Evolutionary conservation across 1,140 invertebrate genomes (phyloP).

Genomic region (Bombyx mori): ASM3026992v2 NC_085119.1:8732501-8733000

Average conservation of each 20-base stretch:
- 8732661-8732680: neutral
- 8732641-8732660: neutral
- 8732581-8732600: slow-evolving; percentile 18
- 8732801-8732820: slow-evolving; percentile 71
- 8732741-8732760: slow-evolving; percentile 47
- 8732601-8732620: neutral
- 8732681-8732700: slow-evolving; percentile 7
- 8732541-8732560: slow-evolving; percentile 68
- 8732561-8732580: slow-evolving; percentile 52
- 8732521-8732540: slow-evolving; percentile 64
- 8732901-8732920: too few species aligned
- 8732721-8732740: slow-evolving; percentile 32
- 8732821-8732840: slow-evolving; percentile 53
- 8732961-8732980: too few species aligned
- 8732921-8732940: too few species aligned
- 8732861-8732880: too few species aligned
- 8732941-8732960: too few species aligned
- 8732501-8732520: slow-evolving; percentile 61
- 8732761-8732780: slow-evolving; percentile 69
- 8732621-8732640: neutral
- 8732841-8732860: too few species aligned
- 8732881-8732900: too few species aligned
- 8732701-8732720: slow-evolving; percentile 17
- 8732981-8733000: too few species aligned
- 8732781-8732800: slow-evolving; percentile 68